Base-by-base conservation (phyloP, 2,797 vertebrate species). In the Threskiornis aethiopicus region DNA sequence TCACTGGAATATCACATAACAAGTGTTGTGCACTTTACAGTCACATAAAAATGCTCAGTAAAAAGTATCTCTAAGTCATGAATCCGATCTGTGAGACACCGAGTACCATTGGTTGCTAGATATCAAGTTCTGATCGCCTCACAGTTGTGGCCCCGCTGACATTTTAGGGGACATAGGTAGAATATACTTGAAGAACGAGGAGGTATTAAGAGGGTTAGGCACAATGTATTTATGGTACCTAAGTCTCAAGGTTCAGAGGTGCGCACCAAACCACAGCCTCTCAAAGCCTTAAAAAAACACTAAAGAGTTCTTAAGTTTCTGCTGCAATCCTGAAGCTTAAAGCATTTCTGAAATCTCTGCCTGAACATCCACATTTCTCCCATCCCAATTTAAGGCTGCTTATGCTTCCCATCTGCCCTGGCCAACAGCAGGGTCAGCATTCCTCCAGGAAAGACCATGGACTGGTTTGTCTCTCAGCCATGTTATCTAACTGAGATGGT, bases 101-200 rank as follows among this genome's bases (percentile, higher is more conserved):
- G 33, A 26, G 8, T 87, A 37, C 12, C 39, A 66, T 44, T 16
- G 1, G 6, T 44, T 44, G 29, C 37, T 46, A 51, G 21, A 35
- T 39, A 57, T 4, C 28, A 61, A 69, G 24, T 39, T 55, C n/a
- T 57, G 57, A 33, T 44, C 16, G 31, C 19, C 65, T 70, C 46
- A 42, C 22, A 37, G 29, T 14, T 82, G 82, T 58, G 42, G 10
- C 15, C 24, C 0, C 1, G 4, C 7, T n/a, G 22, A 24, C 3
- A 1, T 85, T 88, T 59, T 42, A 83, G 22, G 25, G 17, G 2
- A 35, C 49, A 7, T 24, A 57, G 6, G 20, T 37, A 64, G 76
- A 55, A 42, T 10, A 47, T 15, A 57, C 10, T 37, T 61, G 15
- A 59, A 65, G 28, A 72, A 65, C 22, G 16, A 84, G 35, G 28